Percentiles rank a stretch among this genome's conserved stretches.
Conservation (phyloP, 2,888 invertebrate species). For the Pardosa pseudoannulata region DNA sequence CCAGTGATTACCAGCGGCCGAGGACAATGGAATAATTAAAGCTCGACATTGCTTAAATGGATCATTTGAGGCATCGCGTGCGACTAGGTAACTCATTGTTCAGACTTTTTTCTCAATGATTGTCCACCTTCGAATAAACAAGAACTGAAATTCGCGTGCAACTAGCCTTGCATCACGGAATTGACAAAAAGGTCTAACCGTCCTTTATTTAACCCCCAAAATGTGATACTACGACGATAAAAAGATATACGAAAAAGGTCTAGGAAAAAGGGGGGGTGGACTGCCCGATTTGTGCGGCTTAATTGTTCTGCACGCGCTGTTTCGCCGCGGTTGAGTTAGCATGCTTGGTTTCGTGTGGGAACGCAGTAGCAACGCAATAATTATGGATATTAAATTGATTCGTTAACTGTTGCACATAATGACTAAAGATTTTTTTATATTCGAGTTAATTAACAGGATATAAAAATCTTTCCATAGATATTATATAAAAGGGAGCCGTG, state of each 20-base stretch:
- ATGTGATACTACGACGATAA: constrained; percentile 57
- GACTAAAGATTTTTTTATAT: background rate
- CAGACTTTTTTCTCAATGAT: constrained; percentile 51
- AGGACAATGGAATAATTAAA: constrained; percentile 67
- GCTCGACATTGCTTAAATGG: constrained; percentile 55
- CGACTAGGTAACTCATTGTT: constrained; percentile 40
- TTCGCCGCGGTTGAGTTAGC: constrained; percentile 20
- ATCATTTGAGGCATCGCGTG: constrained; percentile 62
- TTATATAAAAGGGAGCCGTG: too few species aligned
- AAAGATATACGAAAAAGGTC: constrained; percentile 53
- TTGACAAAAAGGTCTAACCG: constrained; percentile 32
- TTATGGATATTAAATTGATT: constrained; percentile 16
- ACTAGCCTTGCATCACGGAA: constrained; percentile 46
- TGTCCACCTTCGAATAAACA: constrained; percentile 64
- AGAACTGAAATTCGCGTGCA: constrained; percentile 64
- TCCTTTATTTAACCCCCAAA: constrained; percentile 15
- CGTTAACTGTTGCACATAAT: constrained; percentile 18
- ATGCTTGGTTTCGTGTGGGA: constrained; percentile 19
- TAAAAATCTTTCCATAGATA: background rate
- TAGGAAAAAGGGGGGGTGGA: background rate
- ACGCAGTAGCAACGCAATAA: constrained; percentile 7
- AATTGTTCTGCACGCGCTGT: constrained; percentile 45
- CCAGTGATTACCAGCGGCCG: constrained; percentile 35
- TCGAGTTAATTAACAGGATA: background rate
- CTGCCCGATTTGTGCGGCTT: constrained; percentile 32